Conservation (phyloP, 2,888 invertebrate species). For the Chorisops tibialis region DNA sequence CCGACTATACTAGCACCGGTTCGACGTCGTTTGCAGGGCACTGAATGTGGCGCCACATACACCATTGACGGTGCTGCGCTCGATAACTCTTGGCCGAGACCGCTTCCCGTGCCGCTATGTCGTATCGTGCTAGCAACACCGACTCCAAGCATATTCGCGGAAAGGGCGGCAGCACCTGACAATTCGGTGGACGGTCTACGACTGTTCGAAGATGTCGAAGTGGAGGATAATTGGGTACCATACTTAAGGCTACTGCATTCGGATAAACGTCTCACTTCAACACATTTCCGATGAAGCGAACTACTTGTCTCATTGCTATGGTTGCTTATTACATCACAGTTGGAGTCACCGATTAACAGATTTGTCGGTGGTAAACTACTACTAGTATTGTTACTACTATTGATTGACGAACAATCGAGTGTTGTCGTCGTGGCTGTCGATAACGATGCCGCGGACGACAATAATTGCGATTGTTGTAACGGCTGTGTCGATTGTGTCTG, state of each 20-base stretch:
- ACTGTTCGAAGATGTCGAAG: slow-evolving; percentile 38
- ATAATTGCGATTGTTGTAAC: slow-evolving; percentile 1
- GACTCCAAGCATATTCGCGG: neutral
- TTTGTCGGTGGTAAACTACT: slow-evolving; percentile 38
- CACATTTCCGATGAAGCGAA: slow-evolving; percentile 41
- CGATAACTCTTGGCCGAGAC: slow-evolving; percentile 5
- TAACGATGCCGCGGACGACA: slow-evolving; percentile 4
- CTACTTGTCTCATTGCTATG: slow-evolving; percentile 37
- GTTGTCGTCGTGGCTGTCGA: neutral
- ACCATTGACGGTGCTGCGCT: neutral
- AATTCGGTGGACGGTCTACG: slow-evolving; percentile 57
- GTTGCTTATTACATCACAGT: slow-evolving; percentile 52
- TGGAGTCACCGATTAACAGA: slow-evolving; percentile 43
- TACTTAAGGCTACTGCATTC: slow-evolving; percentile 47
- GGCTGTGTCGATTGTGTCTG: slow-evolving; percentile 13
- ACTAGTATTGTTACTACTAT: slow-evolving; percentile 38
- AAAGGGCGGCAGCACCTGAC: slow-evolving; percentile 37
- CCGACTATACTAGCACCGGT: slow-evolving; percentile 46
- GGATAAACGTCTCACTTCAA: slow-evolving; percentile 57
- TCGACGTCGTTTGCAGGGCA: slow-evolving; percentile 57
- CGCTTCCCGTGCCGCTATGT: slow-evolving; percentile 7
- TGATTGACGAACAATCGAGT: slow-evolving; percentile 14
- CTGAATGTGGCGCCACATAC: slow-evolving; percentile 32
- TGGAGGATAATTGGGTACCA: slow-evolving; percentile 32
- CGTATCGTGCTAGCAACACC: neutral